These are phyloP conservation scores for Heterodera schachtii DNA, from an alignment of 1,140 invertebrate species.

Conservation along the genomic window DNA sequence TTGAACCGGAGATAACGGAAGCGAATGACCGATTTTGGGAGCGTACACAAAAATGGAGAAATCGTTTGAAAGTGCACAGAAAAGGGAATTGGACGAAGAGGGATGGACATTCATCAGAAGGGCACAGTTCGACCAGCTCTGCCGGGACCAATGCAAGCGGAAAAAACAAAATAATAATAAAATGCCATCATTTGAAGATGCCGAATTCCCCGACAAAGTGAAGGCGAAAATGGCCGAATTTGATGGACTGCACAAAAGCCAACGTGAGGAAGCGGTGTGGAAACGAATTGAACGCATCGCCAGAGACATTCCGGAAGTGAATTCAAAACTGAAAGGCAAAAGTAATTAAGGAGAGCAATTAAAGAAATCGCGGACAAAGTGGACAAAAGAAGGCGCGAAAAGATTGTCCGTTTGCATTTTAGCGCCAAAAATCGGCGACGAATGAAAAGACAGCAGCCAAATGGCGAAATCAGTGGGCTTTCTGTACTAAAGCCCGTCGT, in stretches of 20 bases:
- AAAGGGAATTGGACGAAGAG: slow-evolving; percentile 45
- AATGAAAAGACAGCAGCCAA: slow-evolving; percentile 1
- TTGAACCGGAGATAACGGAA: slow-evolving; percentile 48
- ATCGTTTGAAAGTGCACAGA: slow-evolving; percentile 48
- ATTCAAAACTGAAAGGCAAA: not conserved
- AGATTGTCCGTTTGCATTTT: not conserved
- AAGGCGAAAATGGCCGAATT: slow-evolving; percentile 43
- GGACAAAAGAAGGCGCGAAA: slow-evolving; percentile 12
- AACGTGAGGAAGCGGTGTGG: slow-evolving; percentile 57
- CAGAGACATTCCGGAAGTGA: slow-evolving; percentile 51
- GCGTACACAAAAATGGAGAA: slow-evolving; percentile 52
- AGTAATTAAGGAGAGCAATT: slow-evolving; percentile 2
- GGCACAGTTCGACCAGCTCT: slow-evolving; percentile 52
- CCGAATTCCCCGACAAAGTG: slow-evolving; percentile 42
- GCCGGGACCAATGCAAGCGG: slow-evolving; percentile 45
- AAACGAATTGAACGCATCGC: slow-evolving; percentile 58
- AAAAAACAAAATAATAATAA: not conserved
- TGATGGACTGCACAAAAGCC: slow-evolving; percentile 13
- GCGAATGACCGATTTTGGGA: slow-evolving; percentile 50
- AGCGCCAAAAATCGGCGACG: slow-evolving; percentile 8
- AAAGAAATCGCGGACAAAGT: slow-evolving; percentile 35
- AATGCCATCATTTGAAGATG: slow-evolving; percentile 34
- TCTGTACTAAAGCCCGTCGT: slow-evolving; percentile 38
- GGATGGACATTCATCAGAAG: slow-evolving; percentile 58
- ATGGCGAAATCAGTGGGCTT: slow-evolving; percentile 6